A percentile compares a stretch with the other conserved stretches of the same genome.
phyloP scores from a whole-genome alignment of 1,140 invertebrate genomes.

The Drosophila teissieri region DNA sequence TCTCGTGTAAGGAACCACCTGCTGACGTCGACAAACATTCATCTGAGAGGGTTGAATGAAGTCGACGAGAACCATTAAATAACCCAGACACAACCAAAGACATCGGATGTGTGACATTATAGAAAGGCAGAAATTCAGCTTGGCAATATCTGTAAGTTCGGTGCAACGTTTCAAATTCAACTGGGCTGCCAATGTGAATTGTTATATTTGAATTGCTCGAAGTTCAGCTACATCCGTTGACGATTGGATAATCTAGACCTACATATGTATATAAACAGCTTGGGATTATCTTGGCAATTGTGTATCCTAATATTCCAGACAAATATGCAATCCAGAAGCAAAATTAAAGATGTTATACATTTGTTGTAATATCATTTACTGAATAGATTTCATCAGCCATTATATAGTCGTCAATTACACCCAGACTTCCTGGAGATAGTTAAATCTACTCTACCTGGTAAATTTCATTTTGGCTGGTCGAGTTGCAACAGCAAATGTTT shows the following conservation, averaged over 20 bases:
- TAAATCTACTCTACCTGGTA: too few relatives aligned
- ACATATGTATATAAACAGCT: slow-evolving; percentile 2
- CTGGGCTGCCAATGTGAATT: slow-evolving; percentile 16
- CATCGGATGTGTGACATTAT: slow-evolving; percentile 3
- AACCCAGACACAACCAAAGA: neutral
- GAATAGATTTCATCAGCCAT: too few relatives aligned
- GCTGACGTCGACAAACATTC: neutral
- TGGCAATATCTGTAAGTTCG: slow-evolving; percentile 5
- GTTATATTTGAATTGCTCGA: neutral
- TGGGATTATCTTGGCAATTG: neutral
- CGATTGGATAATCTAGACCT: slow-evolving; percentile 6
- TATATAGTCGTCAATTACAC: too few relatives aligned
- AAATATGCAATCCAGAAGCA: too few relatives aligned
- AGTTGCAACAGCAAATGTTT: slow-evolving; percentile 1
- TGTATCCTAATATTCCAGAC: neutral
- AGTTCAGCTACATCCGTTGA: slow-evolving; percentile 1
- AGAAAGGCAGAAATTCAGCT: neutral
- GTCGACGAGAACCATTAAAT: neutral
- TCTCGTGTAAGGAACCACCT: neutral
- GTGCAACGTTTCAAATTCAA: slow-evolving; percentile 17
- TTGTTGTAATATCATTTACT: too few relatives aligned
- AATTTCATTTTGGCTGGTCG: neutral
- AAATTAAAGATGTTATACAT: too few relatives aligned
- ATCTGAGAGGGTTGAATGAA: neutral
- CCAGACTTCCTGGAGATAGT: too few relatives aligned